Conservation (phyloP, 1,140 invertebrate species). For the Bombus pyrosoma region DNA sequence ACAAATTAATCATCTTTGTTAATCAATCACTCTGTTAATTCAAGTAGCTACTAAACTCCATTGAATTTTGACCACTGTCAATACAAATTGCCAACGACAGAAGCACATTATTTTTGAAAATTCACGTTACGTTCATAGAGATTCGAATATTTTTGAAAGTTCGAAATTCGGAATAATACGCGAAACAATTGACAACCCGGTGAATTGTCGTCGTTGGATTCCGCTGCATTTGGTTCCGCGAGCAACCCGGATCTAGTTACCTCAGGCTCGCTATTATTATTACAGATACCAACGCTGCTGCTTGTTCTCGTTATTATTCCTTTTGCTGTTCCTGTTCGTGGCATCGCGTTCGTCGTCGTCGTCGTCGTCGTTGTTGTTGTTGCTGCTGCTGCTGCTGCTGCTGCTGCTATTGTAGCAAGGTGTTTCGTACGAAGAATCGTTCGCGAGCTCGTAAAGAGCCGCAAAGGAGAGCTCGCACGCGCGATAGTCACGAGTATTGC, state of each 20-base stretch:
- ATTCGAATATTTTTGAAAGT: too few relatives aligned
- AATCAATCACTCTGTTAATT: accelerated
- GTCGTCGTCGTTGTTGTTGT: neutral
- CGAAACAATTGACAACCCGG: too few relatives aligned
- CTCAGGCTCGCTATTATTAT: constrained; percentile 32
- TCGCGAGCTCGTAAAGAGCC: constrained; percentile 72
- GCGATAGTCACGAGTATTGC: constrained; percentile 68
- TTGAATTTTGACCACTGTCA: too few relatives aligned
- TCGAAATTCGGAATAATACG: too few relatives aligned
- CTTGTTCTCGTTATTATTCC: constrained; percentile 6
- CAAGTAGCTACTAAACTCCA: too few relatives aligned
- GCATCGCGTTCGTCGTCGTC: neutral
- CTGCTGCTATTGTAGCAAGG: constrained; percentile 25
- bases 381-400: neutral
- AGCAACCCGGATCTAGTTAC: neutral
- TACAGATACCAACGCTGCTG: constrained; percentile 22
- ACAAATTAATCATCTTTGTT: too few relatives aligned
- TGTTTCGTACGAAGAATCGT: constrained; percentile 58
- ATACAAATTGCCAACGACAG: too few relatives aligned
- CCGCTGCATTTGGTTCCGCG: neutral
- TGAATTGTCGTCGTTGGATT: neutral
- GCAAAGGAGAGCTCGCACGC: constrained; percentile 64
- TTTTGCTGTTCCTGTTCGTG: neutral
- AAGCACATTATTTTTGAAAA: too few relatives aligned
- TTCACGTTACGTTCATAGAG: too few relatives aligned